Evolutionary conservation across 2,888 invertebrate species (phyloP).

Genomic region (Empis livida): DNA sequence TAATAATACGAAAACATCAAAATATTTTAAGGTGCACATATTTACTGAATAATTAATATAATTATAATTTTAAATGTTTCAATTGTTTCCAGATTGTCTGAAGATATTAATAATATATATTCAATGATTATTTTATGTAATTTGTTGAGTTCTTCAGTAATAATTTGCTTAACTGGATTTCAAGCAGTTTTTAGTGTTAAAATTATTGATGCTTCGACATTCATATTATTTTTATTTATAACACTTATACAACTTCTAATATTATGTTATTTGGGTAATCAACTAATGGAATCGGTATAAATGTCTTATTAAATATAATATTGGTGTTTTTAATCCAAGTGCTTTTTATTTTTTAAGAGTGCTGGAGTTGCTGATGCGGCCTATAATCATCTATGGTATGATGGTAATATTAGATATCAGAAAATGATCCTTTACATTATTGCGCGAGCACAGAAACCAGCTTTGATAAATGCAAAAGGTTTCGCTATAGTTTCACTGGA

Average conservation of each 20-base stretch:
- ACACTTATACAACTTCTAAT: background rate
- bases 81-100: background rate
- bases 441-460: conserved; percentile 1
- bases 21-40: no score
- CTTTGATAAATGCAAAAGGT: conserved; percentile 3
- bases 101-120: background rate
- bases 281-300: background rate
- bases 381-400: background rate
- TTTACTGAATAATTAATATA: background rate
- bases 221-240: background rate
- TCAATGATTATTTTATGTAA: background rate
- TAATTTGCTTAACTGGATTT: background rate
- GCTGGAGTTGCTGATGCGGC: background rate
- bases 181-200: background rate
- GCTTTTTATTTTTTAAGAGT: background rate
- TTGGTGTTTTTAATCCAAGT: background rate
- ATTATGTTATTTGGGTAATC: background rate
- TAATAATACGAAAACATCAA: no score
- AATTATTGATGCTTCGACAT: background rate
- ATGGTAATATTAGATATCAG: background rate
- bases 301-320: background rate
- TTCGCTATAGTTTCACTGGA: background rate
- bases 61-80: background rate
- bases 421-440: background rate
- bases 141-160: background rate